Percentiles rank a stretch among this genome's conserved stretches.
These are phyloP conservation scores for Agrilus mali DNA, from an alignment of 2,888 invertebrate species.

Conservation along the genomic window DNA sequence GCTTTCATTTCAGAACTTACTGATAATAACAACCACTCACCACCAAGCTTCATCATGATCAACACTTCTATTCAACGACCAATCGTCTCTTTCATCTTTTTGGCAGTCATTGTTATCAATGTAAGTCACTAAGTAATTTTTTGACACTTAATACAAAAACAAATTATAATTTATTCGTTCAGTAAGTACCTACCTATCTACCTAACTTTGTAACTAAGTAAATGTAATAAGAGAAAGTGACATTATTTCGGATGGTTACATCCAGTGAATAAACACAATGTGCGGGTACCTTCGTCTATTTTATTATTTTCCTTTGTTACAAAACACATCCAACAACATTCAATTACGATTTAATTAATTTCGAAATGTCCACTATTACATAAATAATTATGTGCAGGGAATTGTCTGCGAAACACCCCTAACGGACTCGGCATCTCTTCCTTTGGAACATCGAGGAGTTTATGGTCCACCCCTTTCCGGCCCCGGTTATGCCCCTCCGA, in stretches of 20 bases:
- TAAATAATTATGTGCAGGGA: slow-evolving; percentile 38
- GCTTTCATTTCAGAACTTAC: too few species aligned
- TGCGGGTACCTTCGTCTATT: not conserved
- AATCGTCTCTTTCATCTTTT: too few species aligned
- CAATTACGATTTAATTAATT: not conserved
- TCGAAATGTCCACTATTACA: not conserved
- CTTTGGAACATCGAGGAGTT: slow-evolving; percentile 66
- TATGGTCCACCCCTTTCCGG: slow-evolving; percentile 52
- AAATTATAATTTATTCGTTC: too few species aligned
- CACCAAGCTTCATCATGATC: too few species aligned
- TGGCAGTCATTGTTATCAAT: too few species aligned
- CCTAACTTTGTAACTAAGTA: too few species aligned
- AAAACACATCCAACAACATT: too few species aligned
- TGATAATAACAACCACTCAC: too few species aligned
- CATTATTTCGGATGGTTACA: not conserved
- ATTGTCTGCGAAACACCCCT: slow-evolving; percentile 65
- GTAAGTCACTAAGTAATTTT: too few species aligned
- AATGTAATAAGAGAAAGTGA: not conserved
- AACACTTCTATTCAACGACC: too few species aligned
- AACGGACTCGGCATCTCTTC: slow-evolving; percentile 68
- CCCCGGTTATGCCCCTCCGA: slow-evolving; percentile 32
- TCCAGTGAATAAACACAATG: not conserved
- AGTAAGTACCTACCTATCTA: too few species aligned
- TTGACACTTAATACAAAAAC: too few species aligned
- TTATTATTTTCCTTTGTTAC: not conserved